Conservation (phyloP, 1,140 invertebrate genomes). For the Caenorhabditis elegans region DNA sequence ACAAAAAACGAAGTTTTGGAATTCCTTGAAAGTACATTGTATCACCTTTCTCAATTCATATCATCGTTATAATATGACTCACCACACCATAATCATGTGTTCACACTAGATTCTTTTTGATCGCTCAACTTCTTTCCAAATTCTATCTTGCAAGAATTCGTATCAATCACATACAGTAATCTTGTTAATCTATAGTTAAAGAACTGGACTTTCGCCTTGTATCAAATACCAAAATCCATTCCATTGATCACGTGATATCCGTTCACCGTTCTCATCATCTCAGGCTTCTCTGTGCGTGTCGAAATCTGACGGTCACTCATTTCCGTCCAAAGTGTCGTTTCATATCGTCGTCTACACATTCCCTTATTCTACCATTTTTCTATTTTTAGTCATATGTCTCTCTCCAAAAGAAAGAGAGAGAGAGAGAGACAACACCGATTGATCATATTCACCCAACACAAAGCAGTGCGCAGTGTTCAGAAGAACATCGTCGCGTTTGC, state of each 20-base stretch:
- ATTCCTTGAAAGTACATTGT: too few species aligned
- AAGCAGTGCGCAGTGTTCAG: constrained; percentile 3
- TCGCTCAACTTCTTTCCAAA: too few species aligned
- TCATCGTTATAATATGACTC: too few species aligned
- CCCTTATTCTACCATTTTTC: not conserved
- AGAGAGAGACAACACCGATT: constrained; percentile 12
- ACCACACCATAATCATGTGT: too few species aligned
- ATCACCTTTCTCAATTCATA: too few species aligned
- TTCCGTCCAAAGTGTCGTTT: constrained; percentile 20
- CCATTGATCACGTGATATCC: not conserved
- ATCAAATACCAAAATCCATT: not conserved
- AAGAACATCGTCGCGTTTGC: not conserved
- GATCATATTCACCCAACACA: constrained; percentile 31
- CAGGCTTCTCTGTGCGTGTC: not conserved
- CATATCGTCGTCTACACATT: not conserved
- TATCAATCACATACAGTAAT: not conserved
- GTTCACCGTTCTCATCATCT: not conserved
- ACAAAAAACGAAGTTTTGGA: too few species aligned
- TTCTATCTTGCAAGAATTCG: not conserved
- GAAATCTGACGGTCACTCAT: not conserved
- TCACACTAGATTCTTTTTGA: too few species aligned
- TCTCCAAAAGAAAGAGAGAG: too few species aligned
- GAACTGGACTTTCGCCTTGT: not conserved
- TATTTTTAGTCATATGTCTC: not conserved
- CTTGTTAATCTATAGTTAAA: not conserved